Evolutionary conservation across 2,113 vertebrate genomes (phyloP).

Genomic region (Cynocephalus volans): DNA sequence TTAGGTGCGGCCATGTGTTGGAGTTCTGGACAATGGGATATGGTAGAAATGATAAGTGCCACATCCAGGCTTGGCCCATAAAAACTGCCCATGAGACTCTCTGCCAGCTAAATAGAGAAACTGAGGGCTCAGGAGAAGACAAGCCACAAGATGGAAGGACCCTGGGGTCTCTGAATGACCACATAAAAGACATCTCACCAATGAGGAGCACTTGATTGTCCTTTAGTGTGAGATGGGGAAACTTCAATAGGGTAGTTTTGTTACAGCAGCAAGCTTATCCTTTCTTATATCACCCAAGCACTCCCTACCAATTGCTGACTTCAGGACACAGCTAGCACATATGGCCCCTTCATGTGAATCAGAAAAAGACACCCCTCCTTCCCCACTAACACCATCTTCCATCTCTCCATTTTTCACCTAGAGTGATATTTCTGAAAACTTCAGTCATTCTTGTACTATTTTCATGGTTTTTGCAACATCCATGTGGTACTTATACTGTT

Average conservation of each 20-base stretch:
- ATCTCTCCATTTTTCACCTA: background rate
- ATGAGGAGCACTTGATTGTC: background rate
- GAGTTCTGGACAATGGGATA: background rate
- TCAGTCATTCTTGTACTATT: background rate
- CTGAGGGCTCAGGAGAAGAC: background rate
- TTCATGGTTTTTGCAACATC: background rate
- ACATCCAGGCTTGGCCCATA: background rate
- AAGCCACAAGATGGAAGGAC: background rate
- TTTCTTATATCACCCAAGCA: rapidly evolving
- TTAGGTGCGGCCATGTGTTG: background rate
- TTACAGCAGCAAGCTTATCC: background rate
- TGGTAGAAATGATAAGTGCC: too few species aligned
- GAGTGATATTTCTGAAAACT: background rate
- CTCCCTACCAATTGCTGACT: rapidly evolving
- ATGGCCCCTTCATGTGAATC: background rate
- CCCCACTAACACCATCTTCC: rapidly evolving
- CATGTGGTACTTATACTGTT: rapidly evolving
- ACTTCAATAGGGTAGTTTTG: background rate
- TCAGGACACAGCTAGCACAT: too few species aligned
- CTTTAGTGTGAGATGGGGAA: background rate
- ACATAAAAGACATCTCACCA: background rate
- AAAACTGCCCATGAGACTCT: background rate
- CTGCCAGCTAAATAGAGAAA: background rate
- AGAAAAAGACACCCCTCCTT: background rate
- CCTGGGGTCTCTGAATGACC: background rate